Base-by-base conservation (phyloP, 2,113 vertebrate species). In the Pelusios castaneus region DNA sequence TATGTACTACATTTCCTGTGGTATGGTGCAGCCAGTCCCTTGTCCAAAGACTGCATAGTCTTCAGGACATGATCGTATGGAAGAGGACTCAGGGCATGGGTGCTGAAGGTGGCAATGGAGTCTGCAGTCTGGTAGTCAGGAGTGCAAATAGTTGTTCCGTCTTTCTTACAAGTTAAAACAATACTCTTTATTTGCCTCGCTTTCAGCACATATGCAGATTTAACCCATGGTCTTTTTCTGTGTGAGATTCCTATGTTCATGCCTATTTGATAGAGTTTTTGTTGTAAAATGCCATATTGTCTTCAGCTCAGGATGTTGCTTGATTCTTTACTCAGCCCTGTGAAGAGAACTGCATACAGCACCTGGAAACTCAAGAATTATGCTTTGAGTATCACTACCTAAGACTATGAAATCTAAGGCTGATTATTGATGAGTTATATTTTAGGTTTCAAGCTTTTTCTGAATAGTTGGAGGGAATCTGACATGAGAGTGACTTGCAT, bases 181-280 rank as follows among this genome's bases (percentile, higher is more conserved):
- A 1, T 29, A 21, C 9, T 34, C 4, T 91, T 7, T 43, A 1
- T 84, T 63, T 93, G 25, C 11, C 11, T 34, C n/a, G 5, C 34
- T 86, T 75, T 86, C 38, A 2, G 58, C 38, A 76, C 4, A n/a
- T 38, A 25, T 5, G 4, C 2, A 67, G 27, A 1, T 73, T 13
- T n/a, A 41, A 27, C 16, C 5, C 31, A 60, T 29, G 8, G 31
- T 75, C 10, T 75, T 51, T 70, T 7, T 22, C 25, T 10, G 16
- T 24, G n/a, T 19, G 55, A 3, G 5, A 63, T 5, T 34, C 10
- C 0, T 24, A n/a, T 5, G 1, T 25, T 51, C 85, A 51, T 38
- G 8, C 1, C 80, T 87, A 5, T 70, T 87, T 52, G 21, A 84
- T 25, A 77, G 1, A 6, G 3, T 0, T 14, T 81, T 79, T 80